These are phyloP conservation scores for Alligator mississippiensis DNA, from an alignment of 2,113 vertebrate species.

Conservation along the genomic window DNA sequence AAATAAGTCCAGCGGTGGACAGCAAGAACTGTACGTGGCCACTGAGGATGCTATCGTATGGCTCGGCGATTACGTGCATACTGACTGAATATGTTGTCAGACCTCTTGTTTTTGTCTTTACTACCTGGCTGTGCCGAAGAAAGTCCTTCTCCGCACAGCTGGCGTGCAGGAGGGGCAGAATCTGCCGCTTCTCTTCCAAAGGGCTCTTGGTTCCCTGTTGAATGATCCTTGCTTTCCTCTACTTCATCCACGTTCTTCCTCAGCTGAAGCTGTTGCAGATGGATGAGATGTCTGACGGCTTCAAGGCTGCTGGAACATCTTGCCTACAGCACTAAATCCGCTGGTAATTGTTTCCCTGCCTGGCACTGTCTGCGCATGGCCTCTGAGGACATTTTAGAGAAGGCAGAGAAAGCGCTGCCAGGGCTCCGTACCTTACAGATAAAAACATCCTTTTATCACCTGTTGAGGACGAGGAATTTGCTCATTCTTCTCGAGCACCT, in stretches of 20 bases:
- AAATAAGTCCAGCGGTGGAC: too few species aligned
- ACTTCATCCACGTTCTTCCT: background rate
- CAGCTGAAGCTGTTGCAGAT: background rate
- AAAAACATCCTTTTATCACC: background rate
- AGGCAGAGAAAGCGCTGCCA: background rate
- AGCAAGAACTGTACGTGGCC: too few species aligned
- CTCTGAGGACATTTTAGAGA: background rate
- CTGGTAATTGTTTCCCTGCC: background rate
- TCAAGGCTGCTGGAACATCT: background rate
- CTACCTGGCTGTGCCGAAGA: too few species aligned
- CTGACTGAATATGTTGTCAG: too few species aligned
- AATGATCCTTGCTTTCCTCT: background rate
- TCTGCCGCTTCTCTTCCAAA: fast-evolving
- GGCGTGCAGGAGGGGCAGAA: fast-evolving
- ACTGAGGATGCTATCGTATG: too few species aligned
- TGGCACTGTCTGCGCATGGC: background rate
- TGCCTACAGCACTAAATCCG: background rate
- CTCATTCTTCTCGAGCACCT: background rate
- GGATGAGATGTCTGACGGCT: background rate
- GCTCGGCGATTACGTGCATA: too few species aligned
- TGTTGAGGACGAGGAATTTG: background rate
- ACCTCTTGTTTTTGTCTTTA: too few species aligned
- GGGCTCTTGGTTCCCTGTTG: background rate
- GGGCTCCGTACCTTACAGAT: background rate
- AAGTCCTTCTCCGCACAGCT: background rate